Evolutionary conservation across 2,888 invertebrate genomes (phyloP).

Genomic region (Eristalis intricaria): DNA sequence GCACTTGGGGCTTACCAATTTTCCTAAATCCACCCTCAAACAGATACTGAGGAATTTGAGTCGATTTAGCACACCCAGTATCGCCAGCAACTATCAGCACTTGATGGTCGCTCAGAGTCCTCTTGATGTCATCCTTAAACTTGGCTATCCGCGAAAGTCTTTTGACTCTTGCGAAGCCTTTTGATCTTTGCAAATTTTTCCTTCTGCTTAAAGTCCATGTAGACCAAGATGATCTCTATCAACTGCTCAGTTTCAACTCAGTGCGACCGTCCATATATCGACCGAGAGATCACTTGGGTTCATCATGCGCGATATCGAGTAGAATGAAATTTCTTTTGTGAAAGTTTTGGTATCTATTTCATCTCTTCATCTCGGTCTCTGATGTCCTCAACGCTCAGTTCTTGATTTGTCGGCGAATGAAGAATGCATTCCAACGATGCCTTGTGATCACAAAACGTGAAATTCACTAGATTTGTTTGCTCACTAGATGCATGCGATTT

Average conservation of each 20-base stretch:
- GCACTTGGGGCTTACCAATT: slow-evolving; percentile 76
- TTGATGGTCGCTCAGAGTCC: slow-evolving; percentile 87
- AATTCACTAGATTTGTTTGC: slow-evolving; percentile 76
- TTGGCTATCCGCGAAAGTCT: slow-evolving; percentile 93
- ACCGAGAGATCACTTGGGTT: slow-evolving; percentile 29
- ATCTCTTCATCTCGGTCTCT: slow-evolving; percentile 84
- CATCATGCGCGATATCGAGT: slow-evolving; percentile 66
- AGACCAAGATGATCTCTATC: slow-evolving; percentile 87
- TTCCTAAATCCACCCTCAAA: slow-evolving; percentile 88
- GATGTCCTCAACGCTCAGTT: slow-evolving; percentile 85
- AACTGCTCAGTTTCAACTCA: slow-evolving; percentile 84
- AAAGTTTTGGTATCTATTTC: slow-evolving; percentile 71
- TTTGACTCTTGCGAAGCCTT: slow-evolving; percentile 90
- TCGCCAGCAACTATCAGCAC: slow-evolving; percentile 98
- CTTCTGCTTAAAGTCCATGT: slow-evolving; percentile 95
- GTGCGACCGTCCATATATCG: slow-evolving; percentile 54
- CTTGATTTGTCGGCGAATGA: slow-evolving; percentile 81
- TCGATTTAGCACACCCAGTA: slow-evolving; percentile 99
- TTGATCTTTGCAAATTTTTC: slow-evolving; percentile 92
- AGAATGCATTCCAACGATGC: slow-evolving; percentile 85
- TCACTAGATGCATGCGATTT: slow-evolving; percentile 23
- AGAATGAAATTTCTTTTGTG: slow-evolving; percentile 77
- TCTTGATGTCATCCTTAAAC: slow-evolving; percentile 89
- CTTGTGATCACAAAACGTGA: slow-evolving; percentile 84
- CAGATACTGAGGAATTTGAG: slow-evolving; percentile 98